Percentiles rank a stretch among this genome's conserved stretches.
Evolutionary conservation across 2,113 vertebrate species (phyloP).

Genomic region (Phainopepla nitens): DNA sequence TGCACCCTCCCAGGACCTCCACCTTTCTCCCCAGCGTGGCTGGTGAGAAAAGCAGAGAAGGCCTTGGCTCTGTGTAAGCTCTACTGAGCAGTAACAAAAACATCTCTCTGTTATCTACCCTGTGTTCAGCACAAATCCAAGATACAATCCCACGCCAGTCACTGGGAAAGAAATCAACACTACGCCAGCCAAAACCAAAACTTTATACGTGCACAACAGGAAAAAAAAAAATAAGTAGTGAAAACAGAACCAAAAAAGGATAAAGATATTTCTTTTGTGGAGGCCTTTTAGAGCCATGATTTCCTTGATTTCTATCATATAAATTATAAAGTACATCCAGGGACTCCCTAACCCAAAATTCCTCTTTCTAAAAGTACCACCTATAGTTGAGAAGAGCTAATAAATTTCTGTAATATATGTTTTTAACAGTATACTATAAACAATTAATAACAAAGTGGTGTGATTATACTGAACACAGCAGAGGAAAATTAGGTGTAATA

Average conservation of each 20-base stretch:
- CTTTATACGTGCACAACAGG: no score
- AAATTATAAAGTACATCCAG: background rate
- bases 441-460: background rate
- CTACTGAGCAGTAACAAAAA: no score
- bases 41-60: no score
- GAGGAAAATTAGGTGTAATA: background rate
- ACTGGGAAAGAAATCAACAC: no score
- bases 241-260: background rate
- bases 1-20: no score
- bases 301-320: background rate
- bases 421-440: background rate
- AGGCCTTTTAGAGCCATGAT: background rate
- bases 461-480: background rate
- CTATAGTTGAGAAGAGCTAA: background rate
- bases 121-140: no score
- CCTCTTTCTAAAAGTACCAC: background rate
- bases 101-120: no score
- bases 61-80: no score
- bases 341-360: background rate
- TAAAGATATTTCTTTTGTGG: background rate
- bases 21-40: no score
- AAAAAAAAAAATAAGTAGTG: no score
- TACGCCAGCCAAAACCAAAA: no score
- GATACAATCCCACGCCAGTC: no score
- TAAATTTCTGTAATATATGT: background rate